Evolutionary conservation across 92 coral and sea anemone species (phyloP).

Genomic region (Bergia sp.): DNA sequence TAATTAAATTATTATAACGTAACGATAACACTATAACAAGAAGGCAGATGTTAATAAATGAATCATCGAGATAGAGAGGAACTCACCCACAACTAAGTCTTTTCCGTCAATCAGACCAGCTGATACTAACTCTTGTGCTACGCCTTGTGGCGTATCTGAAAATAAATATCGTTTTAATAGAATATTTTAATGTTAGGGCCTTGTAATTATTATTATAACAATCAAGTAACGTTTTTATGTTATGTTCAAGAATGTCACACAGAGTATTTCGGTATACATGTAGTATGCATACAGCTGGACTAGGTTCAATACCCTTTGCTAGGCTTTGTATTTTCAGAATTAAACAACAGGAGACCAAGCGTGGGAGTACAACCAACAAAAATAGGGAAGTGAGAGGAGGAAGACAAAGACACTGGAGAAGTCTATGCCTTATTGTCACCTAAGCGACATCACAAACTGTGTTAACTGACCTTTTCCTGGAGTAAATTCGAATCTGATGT

Average conservation of each 20-base stretch:
- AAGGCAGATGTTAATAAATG: not conserved
- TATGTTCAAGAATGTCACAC: not conserved
- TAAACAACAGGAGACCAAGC: no score
- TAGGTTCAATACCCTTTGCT: no score
- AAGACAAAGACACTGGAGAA: no score
- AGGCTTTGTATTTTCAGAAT: no score
- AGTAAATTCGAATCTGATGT: conserved; percentile 94
- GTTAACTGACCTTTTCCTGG: conserved; percentile 80
- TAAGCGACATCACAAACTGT: no score
- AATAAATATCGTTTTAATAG: not conserved
- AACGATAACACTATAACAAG: no score
- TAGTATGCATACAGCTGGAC: no score
- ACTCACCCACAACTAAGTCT: conserved; percentile 91
- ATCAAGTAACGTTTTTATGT: not conserved
- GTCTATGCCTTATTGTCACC: no score
- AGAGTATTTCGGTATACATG: not conserved
- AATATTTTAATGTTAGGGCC: not conserved
- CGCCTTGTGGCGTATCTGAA: conserved; percentile 95
- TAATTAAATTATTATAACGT: no score
- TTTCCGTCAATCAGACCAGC: conserved; percentile 95
- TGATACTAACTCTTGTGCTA: conserved; percentile 94
- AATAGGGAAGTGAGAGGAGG: no score
- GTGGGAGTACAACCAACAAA: no score
- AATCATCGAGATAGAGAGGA: not conserved
- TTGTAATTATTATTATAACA: not conserved